These are phyloP conservation scores for Entomobrya multifasciata DNA, from an alignment of 2,888 invertebrate species.

Conservation along the genomic window DNA sequence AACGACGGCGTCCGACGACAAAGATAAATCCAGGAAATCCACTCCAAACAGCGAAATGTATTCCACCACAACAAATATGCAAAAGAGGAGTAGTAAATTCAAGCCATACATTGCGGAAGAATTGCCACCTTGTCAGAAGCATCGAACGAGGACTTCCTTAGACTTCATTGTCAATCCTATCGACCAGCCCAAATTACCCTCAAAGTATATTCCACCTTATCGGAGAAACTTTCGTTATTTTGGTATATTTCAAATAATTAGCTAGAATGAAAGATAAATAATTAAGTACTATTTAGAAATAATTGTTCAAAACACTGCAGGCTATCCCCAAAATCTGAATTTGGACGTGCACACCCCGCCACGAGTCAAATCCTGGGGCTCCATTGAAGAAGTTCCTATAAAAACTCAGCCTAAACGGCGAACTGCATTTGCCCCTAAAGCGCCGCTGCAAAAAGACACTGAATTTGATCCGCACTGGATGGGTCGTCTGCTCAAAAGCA, in stretches of 20 bases:
- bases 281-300: no score
- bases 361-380: constrained; percentile 49
- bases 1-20: no score
- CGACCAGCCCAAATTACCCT: not conserved
- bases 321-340: constrained; percentile 45
- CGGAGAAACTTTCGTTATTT: constrained; percentile 52
- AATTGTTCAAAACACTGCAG: no score
- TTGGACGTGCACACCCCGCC: constrained; percentile 39
- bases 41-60: no score
- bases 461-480: constrained; percentile 38
- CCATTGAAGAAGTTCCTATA: not conserved
- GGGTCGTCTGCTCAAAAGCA: constrained; percentile 33
- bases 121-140: not conserved
- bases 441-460: not conserved
- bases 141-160: constrained; percentile 13
- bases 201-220: constrained; percentile 35
- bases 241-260: no score
- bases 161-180: constrained; percentile 9
- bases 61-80: no score
- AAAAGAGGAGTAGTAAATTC: no score
- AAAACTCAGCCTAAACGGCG: not conserved
- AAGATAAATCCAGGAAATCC: no score
- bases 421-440: not conserved
- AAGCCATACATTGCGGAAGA: not conserved
- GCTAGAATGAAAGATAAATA: no score